Evolutionary conservation across 1,140 invertebrate genomes (phyloP).

Genomic region (Drosophila varians): DNA sequence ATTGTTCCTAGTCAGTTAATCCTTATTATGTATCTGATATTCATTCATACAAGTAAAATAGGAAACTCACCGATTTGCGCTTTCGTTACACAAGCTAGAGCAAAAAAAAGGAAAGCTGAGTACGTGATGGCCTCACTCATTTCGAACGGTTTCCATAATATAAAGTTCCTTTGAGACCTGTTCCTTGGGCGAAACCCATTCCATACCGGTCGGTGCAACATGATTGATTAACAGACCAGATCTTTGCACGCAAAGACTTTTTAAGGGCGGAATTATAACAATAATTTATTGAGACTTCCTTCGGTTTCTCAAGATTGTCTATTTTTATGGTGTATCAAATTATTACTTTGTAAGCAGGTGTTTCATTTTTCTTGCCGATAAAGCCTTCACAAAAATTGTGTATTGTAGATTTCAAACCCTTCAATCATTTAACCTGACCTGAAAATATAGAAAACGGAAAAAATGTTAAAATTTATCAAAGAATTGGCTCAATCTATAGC

Average conservation of each 20-base stretch:
- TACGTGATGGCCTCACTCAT: background rate
- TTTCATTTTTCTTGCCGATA: too few relatives aligned
- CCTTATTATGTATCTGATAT: too few relatives aligned
- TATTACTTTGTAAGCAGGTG: too few relatives aligned
- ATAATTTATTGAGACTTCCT: background rate
- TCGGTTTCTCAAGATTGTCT: background rate
- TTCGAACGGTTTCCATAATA: background rate
- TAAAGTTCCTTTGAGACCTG: background rate
- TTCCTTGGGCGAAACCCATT: background rate
- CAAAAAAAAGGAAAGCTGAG: conserved; percentile 39
- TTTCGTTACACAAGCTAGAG: conserved; percentile 40
- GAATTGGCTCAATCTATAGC: too few relatives aligned
- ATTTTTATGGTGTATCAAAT: too few relatives aligned
- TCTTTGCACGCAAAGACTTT: background rate
- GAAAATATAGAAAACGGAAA: too few relatives aligned
- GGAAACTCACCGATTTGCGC: conserved; percentile 64
- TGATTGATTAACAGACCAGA: background rate
- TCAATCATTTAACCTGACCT: too few relatives aligned
- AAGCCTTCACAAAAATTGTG: too few relatives aligned
- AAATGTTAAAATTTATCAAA: too few relatives aligned
- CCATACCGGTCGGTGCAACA: background rate
- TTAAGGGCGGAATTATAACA: background rate
- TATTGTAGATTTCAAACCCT: too few relatives aligned
- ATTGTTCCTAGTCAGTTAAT: too few relatives aligned
- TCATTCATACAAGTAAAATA: too few relatives aligned